These are phyloP conservation scores for Candoia aspera DNA, from an alignment of 2,113 vertebrate genomes.

Conservation along the genomic window DNA sequence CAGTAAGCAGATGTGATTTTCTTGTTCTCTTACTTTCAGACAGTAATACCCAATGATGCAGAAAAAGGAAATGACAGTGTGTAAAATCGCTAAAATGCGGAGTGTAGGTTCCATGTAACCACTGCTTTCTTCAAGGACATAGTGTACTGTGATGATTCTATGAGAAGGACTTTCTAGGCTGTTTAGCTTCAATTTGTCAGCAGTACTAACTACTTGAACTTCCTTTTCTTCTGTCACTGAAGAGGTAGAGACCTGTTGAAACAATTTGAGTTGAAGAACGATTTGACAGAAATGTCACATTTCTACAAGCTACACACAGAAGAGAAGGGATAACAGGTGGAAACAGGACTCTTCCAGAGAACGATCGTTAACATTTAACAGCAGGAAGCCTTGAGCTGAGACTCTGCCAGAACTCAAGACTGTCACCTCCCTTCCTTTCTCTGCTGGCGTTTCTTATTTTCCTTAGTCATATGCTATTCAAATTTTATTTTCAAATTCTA, in stretches of 20 bases:
- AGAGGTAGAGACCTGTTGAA: constrained; percentile 89
- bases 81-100: constrained; percentile 89
- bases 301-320: neutral
- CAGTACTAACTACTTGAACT: constrained; percentile 61
- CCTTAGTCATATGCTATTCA: neutral
- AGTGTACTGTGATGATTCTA: constrained; percentile 81
- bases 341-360: neutral
- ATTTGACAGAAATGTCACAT: neutral
- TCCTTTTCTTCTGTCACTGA: constrained; percentile 86
- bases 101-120: constrained; percentile 97
- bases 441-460: neutral
- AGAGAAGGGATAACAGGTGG: neutral
- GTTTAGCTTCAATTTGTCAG: constrained; percentile 56
- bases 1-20: neutral
- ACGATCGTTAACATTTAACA: neutral
- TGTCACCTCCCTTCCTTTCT: neutral
- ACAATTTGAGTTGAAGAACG: constrained; percentile 41
- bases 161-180: constrained; percentile 58
- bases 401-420: neutral
- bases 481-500: neutral
- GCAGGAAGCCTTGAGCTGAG: neutral
- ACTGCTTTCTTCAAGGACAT: constrained; percentile 94
- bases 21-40: constrained; percentile 79
- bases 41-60: constrained; percentile 99
- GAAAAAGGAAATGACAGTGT: constrained; percentile 96